Evolutionary conservation across 2,888 invertebrate species (phyloP), one percentile per base, ranked within the genome.

Genomic region (Yponomeuta plumbellus): DNA sequence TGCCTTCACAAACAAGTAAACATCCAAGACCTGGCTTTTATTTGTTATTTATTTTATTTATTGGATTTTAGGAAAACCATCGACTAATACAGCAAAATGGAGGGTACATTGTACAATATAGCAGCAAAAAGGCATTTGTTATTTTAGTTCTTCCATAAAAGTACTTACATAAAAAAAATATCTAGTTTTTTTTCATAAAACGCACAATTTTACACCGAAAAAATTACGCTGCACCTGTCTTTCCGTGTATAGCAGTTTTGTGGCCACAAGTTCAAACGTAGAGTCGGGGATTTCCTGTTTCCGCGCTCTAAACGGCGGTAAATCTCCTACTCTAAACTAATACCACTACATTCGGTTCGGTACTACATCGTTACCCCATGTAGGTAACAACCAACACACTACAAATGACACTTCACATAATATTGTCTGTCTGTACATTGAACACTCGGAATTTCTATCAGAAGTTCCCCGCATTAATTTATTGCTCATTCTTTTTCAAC

Each of bases 401-500:
- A 52, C 17, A 52, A 52, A 52, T 52, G 44, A 52, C 44, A 52
- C 44, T 52, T 52, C 13, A 52, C n/a, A 1, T 13, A 21, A 57
- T 21, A 21, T 11, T 57, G 57, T 57, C 21, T 57, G 57, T 57
- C 20, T 20, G 21, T 17, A 57, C n/a, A 20, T n/a, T 57, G 5
- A 59, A 21, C 13, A 13, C 59, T 59, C 44, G 44, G 4, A 13
- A 59, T 52, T 52, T 52, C 44, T 6, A 17, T 6, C 34, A 3
- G 17, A 17, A 52, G 13, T 13, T 17, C 4, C 44, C 44, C 4
- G 3, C 17, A 1, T 4, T 17, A 52, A 52, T 17, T 21, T 39
- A 11, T 44, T 21, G 40, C 21, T 52, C 21, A 52, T 34, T 63
- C 59, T 20, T 66, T 56, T 22, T 66, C 70, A 40, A 70, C 69